Evolutionary conservation across 2,113 vertebrate species (phyloP).

Genomic region (Leiothrix lutea): DNA sequence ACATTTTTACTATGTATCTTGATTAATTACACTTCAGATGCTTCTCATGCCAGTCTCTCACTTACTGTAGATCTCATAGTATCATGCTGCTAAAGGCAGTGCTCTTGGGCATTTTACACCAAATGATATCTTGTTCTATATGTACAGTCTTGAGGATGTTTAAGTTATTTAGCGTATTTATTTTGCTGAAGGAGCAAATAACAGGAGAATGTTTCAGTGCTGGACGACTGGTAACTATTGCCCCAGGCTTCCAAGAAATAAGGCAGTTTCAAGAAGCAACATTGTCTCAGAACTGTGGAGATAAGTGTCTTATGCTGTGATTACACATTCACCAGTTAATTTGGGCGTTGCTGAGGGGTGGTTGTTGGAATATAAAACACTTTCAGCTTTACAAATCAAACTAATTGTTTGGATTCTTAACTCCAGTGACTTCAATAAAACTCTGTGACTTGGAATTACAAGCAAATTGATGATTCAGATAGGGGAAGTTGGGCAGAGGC

Average conservation of each 20-base stretch:
- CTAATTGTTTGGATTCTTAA: constrained; percentile 1
- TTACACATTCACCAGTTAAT: neutral
- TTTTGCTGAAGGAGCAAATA: neutral
- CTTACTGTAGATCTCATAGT: neutral
- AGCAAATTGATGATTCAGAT: neutral
- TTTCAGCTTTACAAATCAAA: neutral
- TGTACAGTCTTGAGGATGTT: neutral
- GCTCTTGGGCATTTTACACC: neutral
- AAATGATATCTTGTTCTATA: neutral
- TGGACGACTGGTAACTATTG: neutral
- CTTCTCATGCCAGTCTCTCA: neutral
- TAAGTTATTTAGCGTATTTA: neutral
- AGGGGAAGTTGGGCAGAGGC: neutral
- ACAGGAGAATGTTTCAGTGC: neutral
- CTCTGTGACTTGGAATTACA: neutral
- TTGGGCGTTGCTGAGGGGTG: neutral
- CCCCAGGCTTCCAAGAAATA: neutral
- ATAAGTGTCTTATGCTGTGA: neutral
- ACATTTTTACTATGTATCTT: neutral
- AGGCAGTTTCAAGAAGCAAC: neutral
- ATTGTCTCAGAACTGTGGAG: neutral
- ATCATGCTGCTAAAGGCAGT: neutral
- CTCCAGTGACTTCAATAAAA: neutral
- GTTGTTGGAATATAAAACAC: neutral
- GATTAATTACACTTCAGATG: neutral